Conservation (phyloP, 2,888 invertebrate genomes). For the Coronaproctus castanopsis region DNA sequence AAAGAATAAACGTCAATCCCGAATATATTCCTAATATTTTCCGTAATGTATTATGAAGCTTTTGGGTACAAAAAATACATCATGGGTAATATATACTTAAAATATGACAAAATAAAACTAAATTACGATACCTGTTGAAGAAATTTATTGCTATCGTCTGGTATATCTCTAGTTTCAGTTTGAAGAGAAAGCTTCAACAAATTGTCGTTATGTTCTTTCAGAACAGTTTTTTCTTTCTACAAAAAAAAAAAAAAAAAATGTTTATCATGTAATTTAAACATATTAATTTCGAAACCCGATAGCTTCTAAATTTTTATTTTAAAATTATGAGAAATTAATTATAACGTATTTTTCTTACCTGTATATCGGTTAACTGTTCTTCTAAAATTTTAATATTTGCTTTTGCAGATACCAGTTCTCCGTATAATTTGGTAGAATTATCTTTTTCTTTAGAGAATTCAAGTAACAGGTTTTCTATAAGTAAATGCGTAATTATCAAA, state of each 20-base stretch:
- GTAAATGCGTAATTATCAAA: no score
- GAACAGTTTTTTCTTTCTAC: conserved; percentile 6
- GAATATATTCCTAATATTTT: no score
- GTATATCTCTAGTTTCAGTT: neutral
- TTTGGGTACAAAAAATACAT: no score
- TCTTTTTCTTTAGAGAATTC: conserved; percentile 10
- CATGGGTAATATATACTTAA: no score
- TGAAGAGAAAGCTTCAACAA: conserved; percentile 8
- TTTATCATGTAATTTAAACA: no score
- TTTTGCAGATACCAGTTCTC: conserved; percentile 1
- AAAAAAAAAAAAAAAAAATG: neutral
- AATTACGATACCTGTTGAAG: conserved; percentile 9
- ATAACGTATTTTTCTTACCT: neutral
- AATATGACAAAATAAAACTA: no score
- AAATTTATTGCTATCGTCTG: conserved; percentile 4
- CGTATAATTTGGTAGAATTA: conserved; percentile 2
- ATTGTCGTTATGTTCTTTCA: conserved; percentile 12
- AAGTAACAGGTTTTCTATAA: conserved; percentile 3
- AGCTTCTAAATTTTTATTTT: no score
- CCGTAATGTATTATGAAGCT: no score
- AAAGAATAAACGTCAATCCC: no score
- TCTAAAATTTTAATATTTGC: conserved; percentile 9
- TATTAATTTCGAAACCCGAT: no score
- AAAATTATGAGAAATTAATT: no score
- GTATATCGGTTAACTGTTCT: conserved; percentile 11